phyloP scores from a whole-genome alignment of 2,888 invertebrate genomes.

The Lacanobia oleracea region DNA sequence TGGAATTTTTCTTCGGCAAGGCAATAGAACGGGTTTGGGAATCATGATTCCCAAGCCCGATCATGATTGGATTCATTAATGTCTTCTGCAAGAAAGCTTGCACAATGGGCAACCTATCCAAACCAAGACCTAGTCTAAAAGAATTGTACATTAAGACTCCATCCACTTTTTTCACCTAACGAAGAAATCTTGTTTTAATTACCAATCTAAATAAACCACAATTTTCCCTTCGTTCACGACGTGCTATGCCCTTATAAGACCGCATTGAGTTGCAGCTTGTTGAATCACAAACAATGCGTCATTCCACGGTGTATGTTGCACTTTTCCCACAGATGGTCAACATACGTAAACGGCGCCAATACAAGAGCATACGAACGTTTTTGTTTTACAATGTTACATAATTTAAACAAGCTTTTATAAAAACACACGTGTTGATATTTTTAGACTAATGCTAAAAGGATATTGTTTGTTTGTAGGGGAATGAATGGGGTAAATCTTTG shows the following conservation, averaged over 20 bases:
- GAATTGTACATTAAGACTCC: no score
- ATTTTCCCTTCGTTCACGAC: neutral
- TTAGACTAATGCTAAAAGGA: neutral
- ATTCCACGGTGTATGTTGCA: slow-evolving; percentile 9
- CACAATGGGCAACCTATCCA: no score
- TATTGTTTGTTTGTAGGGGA: neutral
- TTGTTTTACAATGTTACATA: neutral
- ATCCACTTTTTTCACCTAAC: neutral
- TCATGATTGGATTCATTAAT: no score
- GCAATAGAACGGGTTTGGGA: no score
- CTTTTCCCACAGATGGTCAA: slow-evolving; percentile 26
- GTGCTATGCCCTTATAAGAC: neutral
- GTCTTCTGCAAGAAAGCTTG: no score
- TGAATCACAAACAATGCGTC: slow-evolving; percentile 28
- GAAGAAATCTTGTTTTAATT: neutral
- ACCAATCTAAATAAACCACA: neutral
- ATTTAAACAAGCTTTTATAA: neutral
- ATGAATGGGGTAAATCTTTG: neutral
- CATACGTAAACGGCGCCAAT: slow-evolving; percentile 10
- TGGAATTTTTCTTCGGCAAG: no score
- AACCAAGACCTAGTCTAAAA: no score
- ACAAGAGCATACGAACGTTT: neutral
- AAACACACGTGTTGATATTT: neutral
- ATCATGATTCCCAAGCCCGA: no score
- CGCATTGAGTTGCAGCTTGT: neutral